Evolutionary conservation across 2,113 vertebrate genomes (phyloP).

Genomic region (Crotalus horridus): DNA sequence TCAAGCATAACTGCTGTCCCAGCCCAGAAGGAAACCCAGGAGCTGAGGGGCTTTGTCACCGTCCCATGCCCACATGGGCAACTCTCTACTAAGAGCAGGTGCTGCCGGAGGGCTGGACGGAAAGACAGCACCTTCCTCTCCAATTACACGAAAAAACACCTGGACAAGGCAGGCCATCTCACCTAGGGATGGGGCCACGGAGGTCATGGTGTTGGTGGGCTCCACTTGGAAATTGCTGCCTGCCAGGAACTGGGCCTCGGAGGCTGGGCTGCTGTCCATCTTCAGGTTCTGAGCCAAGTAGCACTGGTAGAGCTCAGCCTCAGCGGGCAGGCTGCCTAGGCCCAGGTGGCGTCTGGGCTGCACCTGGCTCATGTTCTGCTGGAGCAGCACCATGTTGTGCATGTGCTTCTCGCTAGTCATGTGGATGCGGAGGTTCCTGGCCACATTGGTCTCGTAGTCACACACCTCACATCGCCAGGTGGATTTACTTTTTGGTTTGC

Average conservation of each 20-base stretch:
- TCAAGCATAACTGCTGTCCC: not conserved
- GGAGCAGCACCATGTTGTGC: conserved; percentile 98
- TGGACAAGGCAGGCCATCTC: conserved; percentile 59
- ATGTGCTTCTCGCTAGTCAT: conserved; percentile 99
- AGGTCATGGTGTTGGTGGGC: conserved; percentile 80
- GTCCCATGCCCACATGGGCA: rapidly evolving
- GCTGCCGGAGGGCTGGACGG: not conserved
- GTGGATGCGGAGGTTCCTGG: conserved; percentile 96
- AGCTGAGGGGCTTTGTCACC: not conserved
- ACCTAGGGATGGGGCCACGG: conserved; percentile 90
- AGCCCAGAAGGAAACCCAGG: not conserved
- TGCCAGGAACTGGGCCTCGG: conserved; percentile 90
- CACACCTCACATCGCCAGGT: conserved; percentile 99
- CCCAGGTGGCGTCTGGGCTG: conserved; percentile 88
- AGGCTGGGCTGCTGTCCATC: conserved; percentile 80
- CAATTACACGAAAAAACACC: rapidly evolving
- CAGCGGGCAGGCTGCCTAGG: conserved; percentile 88
- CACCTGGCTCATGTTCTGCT: conserved; percentile 96
- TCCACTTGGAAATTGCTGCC: conserved; percentile 89
- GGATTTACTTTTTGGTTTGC: conserved; percentile 97
- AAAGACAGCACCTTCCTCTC: not conserved
- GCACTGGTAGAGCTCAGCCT: conserved; percentile 98
- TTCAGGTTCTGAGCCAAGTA: conserved; percentile 97
- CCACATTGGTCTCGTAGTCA: conserved; percentile 98
- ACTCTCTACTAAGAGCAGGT: not conserved